Base-by-base conservation (phyloP, 2,797 vertebrate species). In the Dermochelys coriacea region DNA sequence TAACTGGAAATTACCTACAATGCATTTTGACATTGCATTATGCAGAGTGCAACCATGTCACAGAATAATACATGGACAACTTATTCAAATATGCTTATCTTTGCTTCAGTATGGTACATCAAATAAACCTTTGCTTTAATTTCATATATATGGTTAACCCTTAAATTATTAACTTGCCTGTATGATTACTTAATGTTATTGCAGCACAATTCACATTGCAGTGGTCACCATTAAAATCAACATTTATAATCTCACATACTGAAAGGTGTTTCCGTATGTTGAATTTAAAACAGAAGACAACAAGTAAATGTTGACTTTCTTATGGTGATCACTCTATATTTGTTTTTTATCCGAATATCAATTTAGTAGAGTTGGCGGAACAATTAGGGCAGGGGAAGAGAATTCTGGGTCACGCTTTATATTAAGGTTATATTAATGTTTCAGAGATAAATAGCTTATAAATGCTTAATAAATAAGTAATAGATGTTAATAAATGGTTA, bases 401-500 rank as follows among this genome's bases (percentile, higher is more conserved):
- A 96, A 93, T 8, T 78, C 47, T 49, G 92, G 92, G n/a, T 81
- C 51, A 82, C 86, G 4, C 52, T 86, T 93, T 84, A 57, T 61
- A 11, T 45, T 79, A 75, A 83, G 27, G 61, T 95, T 91, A 79
- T 83, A 2, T 57, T 49, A 8, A 49, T 77, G 15, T 29, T 29
- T 15, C 45, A 49, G 49, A 6, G 25, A 14, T 47, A 47, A 45
- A 47, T 25, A 45, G 64, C 14, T 47, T 47, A 31, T 77, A 77
- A 49, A 77, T 47, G 45, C 15, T 77, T 47, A 75, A 6, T 45
- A 81, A 93, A 84, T 49, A 34, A 34, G 34, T 18, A n/a, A 31
- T 31, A 34, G 12, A 41, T 45, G 16, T 91, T 91, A 71, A 85
- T 59, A 91, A 92, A 90, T 80, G 82, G 80, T 88, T 95, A 94